Percentiles rank a stretch among this genome's conserved stretches.
phyloP scores from a whole-genome alignment of 1,140 invertebrate genomes.

The Grapholita molesta region DNA sequence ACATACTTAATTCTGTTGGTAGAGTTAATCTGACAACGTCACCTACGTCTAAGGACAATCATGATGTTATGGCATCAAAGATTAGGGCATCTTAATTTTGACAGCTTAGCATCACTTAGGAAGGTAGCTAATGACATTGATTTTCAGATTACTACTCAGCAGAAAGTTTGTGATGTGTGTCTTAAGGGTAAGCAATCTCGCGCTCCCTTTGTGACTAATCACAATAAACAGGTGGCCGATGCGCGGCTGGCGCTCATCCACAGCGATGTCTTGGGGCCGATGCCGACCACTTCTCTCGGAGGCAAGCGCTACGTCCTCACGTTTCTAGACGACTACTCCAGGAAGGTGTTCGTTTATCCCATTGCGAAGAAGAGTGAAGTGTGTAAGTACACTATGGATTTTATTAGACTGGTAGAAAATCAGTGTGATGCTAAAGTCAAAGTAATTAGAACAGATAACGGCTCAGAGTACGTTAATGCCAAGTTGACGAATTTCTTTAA shows the following conservation, averaged over 20 bases:
- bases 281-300: background rate
- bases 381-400: background rate
- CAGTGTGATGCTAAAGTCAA: background rate
- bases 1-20: background rate
- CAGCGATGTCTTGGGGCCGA: background rate
- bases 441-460: background rate
- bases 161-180: background rate
- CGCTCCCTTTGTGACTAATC: background rate
- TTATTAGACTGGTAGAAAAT: background rate
- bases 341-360: background rate
- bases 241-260: background rate
- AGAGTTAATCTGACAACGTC: no score
- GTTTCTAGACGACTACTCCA: background rate
- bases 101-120: background rate
- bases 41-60: background rate
- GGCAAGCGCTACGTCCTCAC: no score
- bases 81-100: background rate
- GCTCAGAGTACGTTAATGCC: background rate
- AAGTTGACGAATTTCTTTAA: background rate
- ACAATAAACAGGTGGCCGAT: background rate
- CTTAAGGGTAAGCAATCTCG: background rate
- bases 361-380: background rate
- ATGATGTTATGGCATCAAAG: background rate
- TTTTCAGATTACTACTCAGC: background rate
- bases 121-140: background rate